Percentiles rank a stretch among this genome's conserved stretches.
These are phyloP conservation scores for Bedellia somnulentella DNA, from an alignment of 2,888 invertebrate genomes.

Conservation along the genomic window DNA sequence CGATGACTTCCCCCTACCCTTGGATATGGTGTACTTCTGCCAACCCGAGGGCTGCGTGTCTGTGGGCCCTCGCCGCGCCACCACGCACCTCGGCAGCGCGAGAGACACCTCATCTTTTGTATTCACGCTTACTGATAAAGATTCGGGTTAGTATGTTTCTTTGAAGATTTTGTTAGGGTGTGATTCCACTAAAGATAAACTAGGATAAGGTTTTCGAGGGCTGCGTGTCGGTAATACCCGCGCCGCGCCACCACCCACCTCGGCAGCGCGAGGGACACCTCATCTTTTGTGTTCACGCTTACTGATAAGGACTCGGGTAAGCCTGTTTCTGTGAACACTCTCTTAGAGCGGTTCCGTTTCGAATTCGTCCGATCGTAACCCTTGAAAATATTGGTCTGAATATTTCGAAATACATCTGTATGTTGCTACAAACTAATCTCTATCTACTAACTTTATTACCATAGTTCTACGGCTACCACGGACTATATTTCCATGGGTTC, in stretches of 20 bases:
- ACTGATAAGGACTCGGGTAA: constrained; percentile 97
- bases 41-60: constrained; percentile 98
- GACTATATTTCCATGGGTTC: no score
- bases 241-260: constrained; percentile 61
- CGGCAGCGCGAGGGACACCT: constrained; percentile 81
- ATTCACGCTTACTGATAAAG: constrained; percentile 97
- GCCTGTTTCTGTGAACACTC: no score
- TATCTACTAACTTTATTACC: no score
- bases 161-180: no score
- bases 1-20: constrained; percentile 93
- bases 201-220: no score
- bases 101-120: constrained; percentile 96
- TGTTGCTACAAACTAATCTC: no score
- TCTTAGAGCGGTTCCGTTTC: no score
- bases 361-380: no score
- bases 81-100: constrained; percentile 57
- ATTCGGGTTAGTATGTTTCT: constrained; percentile 89
- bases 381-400: no score
- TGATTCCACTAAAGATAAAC: no score
- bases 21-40: constrained; percentile 99
- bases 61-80: constrained; percentile 79
- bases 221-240: constrained; percentile 68
- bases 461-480: no score
- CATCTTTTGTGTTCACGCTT: constrained; percentile 96
- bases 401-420: no score